phyloP scores from a whole-genome alignment of 2,797 vertebrate species.

The Sebastes taczanowskii region DNA sequence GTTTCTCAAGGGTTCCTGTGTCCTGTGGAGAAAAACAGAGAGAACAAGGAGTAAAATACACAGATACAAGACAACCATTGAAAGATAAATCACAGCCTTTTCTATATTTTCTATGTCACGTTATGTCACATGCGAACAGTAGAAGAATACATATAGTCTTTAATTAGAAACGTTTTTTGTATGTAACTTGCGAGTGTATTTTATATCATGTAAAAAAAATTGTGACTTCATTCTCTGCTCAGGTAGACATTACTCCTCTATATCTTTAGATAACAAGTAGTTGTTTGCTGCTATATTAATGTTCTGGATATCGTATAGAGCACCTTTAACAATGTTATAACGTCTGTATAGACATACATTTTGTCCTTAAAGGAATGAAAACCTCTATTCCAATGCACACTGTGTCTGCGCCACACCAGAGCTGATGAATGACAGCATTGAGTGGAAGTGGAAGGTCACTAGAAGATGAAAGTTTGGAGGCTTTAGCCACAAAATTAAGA shows the following conservation, averaged over 20 bases:
- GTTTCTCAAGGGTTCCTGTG: constrained; percentile 92
- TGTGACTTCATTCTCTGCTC: no score
- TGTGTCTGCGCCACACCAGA: background rate
- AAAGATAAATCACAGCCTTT: background rate
- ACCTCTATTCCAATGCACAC: background rate
- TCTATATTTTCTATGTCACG: background rate
- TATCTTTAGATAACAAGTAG: no score
- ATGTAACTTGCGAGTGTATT: background rate
- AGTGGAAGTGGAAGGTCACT: background rate
- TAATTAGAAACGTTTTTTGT: background rate
- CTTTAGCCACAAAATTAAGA: background rate
- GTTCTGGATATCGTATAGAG: no score
- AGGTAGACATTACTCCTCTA: no score
- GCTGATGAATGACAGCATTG: background rate
- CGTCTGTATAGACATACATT: background rate
- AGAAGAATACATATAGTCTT: background rate
- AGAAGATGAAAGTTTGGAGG: background rate
- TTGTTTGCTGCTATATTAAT: no score
- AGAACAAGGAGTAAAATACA: background rate
- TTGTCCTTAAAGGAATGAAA: background rate
- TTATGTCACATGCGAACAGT: background rate
- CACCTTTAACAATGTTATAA: background rate
- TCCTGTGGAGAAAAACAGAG: constrained; percentile 62
- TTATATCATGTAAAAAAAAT: background rate
- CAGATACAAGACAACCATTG: background rate